Evolutionary conservation across 1,140 invertebrate genomes (phyloP).

Genomic region (Heliconius nattereri): DNA sequence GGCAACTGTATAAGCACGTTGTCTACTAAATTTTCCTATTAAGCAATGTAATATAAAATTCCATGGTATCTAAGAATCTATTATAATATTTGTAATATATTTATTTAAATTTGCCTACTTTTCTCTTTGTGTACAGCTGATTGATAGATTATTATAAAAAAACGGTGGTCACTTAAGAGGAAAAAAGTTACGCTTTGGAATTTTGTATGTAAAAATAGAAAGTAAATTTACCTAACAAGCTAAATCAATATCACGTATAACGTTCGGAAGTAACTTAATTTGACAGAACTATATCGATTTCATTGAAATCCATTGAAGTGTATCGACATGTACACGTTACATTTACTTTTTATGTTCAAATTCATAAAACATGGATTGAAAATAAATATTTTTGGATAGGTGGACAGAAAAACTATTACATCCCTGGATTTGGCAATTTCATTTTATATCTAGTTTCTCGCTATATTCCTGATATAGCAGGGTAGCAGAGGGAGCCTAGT

Average conservation of each 20-base stretch:
- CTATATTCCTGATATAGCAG: no score
- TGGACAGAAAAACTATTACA: neutral
- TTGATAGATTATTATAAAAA: no score
- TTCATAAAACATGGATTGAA: neutral
- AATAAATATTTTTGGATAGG: neutral
- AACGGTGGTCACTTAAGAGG: no score
- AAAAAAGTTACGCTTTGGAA: neutral
- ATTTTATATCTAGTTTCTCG: neutral
- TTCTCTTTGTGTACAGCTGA: no score
- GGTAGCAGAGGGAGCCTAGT: no score
- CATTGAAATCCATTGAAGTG: neutral
- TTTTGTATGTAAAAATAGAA: neutral
- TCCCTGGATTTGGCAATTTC: neutral
- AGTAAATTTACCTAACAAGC: neutral
- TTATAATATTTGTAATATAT: no score
- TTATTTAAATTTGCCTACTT: no score
- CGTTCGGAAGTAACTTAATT: neutral
- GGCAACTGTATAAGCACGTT: no score
- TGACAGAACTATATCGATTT: constrained; percentile 14
- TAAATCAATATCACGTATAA: neutral
- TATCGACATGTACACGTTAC: neutral
- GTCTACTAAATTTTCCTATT: no score
- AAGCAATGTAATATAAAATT: no score
- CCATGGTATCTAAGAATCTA: no score
- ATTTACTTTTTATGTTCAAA: neutral